These are phyloP conservation scores for Bos taurus DNA, from an alignment of 2,113 vertebrate genomes.

Conservation along the genomic window DNA sequence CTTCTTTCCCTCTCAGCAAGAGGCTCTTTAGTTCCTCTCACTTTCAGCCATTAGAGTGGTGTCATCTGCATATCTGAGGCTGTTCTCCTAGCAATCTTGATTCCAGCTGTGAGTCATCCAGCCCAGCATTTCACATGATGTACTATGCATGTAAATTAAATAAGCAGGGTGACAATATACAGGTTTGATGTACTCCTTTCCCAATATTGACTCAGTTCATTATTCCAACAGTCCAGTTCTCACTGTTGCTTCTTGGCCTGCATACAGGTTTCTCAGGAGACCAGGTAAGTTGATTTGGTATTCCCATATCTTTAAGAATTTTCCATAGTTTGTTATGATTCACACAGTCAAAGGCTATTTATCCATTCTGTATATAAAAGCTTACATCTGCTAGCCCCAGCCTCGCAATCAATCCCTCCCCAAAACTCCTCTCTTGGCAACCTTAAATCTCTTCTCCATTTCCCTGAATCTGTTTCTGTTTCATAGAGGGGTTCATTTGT, in stretches of 20 bases:
- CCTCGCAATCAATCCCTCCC: not conserved
- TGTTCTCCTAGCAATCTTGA: not conserved
- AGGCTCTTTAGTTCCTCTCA: not conserved
- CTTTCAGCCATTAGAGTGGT: not conserved
- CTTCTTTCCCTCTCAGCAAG: not conserved
- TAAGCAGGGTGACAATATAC: not conserved
- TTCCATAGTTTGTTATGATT: not conserved
- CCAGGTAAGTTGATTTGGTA: not conserved
- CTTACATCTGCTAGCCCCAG: not conserved
- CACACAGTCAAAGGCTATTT: not conserved
- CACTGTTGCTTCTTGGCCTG: not conserved
- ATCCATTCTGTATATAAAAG: not conserved
- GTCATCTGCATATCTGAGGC: not conserved
- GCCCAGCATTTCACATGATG: not conserved
- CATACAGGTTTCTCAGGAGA: not conserved
- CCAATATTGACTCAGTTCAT: not conserved
- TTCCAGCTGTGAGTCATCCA: not conserved
- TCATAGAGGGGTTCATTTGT: not conserved
- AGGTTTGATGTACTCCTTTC: not conserved
- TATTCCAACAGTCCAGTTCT: not conserved
- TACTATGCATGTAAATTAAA: not conserved
- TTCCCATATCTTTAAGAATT: not conserved
- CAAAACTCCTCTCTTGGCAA: not conserved
- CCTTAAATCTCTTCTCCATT: not conserved
- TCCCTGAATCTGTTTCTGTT: not conserved